These are phyloP conservation scores for Prenolepis imparis DNA, from an alignment of 2,888 invertebrate genomes.

Conservation along the genomic window DNA sequence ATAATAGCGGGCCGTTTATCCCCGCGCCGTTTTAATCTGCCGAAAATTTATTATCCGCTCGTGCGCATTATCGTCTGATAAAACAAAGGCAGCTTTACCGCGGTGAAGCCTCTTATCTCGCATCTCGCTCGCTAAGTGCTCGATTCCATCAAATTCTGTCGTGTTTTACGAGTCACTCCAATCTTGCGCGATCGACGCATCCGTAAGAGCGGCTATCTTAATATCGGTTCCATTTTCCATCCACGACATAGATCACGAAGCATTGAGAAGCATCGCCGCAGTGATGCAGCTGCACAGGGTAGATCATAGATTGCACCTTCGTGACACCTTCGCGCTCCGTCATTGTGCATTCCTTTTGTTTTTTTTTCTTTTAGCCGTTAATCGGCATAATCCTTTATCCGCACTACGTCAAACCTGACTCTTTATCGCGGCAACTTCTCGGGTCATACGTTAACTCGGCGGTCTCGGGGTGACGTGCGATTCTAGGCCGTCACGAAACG, in stretches of 20 bases:
- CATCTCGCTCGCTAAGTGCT: not conserved
- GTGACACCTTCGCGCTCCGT: conserved; percentile 46
- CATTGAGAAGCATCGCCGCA: not conserved
- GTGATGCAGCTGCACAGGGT: conserved; percentile 54
- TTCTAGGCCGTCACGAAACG: conserved; percentile 63
- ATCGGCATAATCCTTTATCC: conserved; percentile 74
- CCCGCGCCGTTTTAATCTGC: conserved; percentile 43
- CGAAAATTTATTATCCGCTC: conserved; percentile 52
- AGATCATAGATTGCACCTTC: conserved; percentile 63
- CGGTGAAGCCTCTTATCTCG: conserved; percentile 29
- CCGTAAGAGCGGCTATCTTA: conserved; percentile 21
- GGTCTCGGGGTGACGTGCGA: conserved; percentile 56
- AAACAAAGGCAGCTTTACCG: conserved; percentile 41
- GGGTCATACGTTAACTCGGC: conserved; percentile 48
- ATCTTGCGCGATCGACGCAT: conserved; percentile 44
- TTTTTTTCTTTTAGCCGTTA: conserved; percentile 50
- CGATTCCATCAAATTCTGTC: conserved; percentile 37
- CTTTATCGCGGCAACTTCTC: conserved; percentile 67
- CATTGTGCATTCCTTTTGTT: conserved; percentile 47
- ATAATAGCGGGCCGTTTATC: conserved; percentile 50
- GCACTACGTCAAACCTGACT: conserved; percentile 60
- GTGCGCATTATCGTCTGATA: conserved; percentile 56
- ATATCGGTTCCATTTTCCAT: conserved; percentile 50
- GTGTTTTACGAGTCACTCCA: conserved; percentile 40
- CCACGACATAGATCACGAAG: conserved; percentile 60